Percentiles rank a stretch among this genome's conserved stretches.
Conservation (phyloP, 2,113 vertebrate genomes). For the Neotoma lepida region DNA sequence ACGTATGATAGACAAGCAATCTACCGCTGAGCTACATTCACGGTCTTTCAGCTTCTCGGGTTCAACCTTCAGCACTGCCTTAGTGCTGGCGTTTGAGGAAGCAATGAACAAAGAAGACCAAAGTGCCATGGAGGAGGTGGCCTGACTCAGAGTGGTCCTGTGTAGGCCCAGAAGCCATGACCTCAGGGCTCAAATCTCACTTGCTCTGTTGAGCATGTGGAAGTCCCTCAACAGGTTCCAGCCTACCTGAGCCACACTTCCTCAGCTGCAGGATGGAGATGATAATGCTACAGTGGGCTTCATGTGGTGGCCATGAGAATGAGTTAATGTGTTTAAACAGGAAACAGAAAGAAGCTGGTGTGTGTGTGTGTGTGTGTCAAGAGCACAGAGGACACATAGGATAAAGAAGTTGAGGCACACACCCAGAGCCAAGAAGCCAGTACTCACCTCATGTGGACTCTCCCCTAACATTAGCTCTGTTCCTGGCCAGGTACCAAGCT, state of each 20-base stretch:
- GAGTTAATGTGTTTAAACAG: not conserved
- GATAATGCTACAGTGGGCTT: not conserved
- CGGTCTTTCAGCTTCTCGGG: not conserved
- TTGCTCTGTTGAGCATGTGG: not conserved
- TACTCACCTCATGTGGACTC: not conserved
- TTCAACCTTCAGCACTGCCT: not conserved
- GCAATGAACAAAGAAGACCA: not conserved
- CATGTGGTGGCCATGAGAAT: not conserved
- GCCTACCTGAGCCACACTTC: not conserved
- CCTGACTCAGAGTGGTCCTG: not conserved
- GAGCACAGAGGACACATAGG: not conserved
- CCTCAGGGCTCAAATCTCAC: not conserved
- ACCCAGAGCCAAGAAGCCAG: not conserved
- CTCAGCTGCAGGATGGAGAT: not conserved
- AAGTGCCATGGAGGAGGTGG: not conserved
- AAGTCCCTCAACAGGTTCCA: not conserved
- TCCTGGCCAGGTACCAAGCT: not conserved
- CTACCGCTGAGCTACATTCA: not conserved
- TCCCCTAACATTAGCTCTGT: not conserved
- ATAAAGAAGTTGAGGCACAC: not conserved
- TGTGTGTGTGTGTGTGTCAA: not conserved
- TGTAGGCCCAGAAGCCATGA: too few relatives aligned
- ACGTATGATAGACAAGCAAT: not conserved
- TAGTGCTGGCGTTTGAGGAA: not conserved
- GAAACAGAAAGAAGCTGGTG: not conserved